Evolutionary conservation across 1,140 invertebrate genomes (phyloP).

Genomic region (Drosophila fuyamai): DNA sequence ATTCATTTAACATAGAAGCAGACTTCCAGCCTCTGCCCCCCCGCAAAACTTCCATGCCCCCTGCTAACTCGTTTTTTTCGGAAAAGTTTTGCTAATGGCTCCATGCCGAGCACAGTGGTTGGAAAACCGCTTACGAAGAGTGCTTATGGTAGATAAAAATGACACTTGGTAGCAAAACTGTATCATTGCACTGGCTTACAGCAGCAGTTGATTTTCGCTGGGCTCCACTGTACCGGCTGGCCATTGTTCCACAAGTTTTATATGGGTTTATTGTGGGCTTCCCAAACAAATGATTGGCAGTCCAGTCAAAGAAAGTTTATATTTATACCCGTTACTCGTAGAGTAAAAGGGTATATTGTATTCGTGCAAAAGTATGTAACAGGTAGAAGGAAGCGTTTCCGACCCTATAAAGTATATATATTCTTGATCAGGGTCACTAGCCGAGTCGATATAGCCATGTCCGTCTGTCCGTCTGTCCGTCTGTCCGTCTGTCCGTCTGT

Average conservation of each 20-base stretch:
- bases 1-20: slow-evolving; percentile 79
- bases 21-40: slow-evolving; percentile 33
- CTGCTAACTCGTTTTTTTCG: slow-evolving; percentile 33
- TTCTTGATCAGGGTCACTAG: no score
- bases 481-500: no score
- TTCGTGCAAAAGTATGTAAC: no score
- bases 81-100: slow-evolving; percentile 69
- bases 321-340: no score
- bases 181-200: background rate
- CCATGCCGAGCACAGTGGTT: slow-evolving; percentile 54
- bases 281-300: slow-evolving; percentile 66
- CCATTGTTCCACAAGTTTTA: slow-evolving; percentile 65
- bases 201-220: slow-evolving; percentile 4
- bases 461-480: no score
- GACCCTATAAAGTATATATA: no score
- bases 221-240: slow-evolving; percentile 29
- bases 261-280: slow-evolving; percentile 76
- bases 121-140: slow-evolving; percentile 5
- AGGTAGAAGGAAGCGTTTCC: no score
- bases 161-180: slow-evolving; percentile 8
- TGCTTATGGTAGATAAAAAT: slow-evolving; percentile 19
- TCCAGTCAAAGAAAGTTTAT: slow-evolving; percentile 66
- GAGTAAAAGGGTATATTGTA: no score
- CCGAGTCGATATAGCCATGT: no score
- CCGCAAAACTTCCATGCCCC: slow-evolving; percentile 22